Evolutionary conservation across 1,140 invertebrate genomes (phyloP), one percentile per base, ranked within the genome.

Genomic region (Drosophila persimilis): DNA sequence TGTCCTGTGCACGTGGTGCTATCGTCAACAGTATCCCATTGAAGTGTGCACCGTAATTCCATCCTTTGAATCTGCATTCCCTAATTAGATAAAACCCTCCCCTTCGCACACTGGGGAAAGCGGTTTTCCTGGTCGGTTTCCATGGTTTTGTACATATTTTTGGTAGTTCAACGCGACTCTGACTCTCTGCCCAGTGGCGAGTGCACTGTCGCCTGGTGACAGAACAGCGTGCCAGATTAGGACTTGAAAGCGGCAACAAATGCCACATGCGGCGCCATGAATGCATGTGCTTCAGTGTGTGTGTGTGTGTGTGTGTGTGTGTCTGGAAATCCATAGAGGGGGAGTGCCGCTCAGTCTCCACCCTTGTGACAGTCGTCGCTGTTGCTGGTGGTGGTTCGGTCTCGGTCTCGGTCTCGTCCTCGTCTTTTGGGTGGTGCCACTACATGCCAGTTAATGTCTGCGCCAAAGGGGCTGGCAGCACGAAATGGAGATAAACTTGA

Each of bases 361-460:
- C 65, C 66, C 41, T 55, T 63, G 64, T 58, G 73, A 53, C 57
- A 60, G 56, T 58, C 53, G 26, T 20, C 31, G 15, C 52, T 75
- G 70, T 41, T 67, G 67, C 43, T 65, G 61, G 56, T 78, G 62
- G 57, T 80, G 61, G 24, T 26, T 26, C 4, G 24, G 24, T 26
- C 24, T 26, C 24, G 59, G 44, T 51, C 39, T 39, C 4, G 24
- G 24, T 26, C 24, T 26, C 24, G 59, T 41, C 47, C 39, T 39
- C 44, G 47, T 47, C 62, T 55, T 71, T 60, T 67, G 48, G 20
- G 59, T 60, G 56, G 53, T 58, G 51, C 60, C 35, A 13, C 35
- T 61, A 77, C 48, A 64, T 51, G 58, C 43, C 45, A 83, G 57
- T 46, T 63, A 65, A 74, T 57, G 72, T 74, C 46, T 57, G 47